Conservation (phyloP, 2,888 invertebrate genomes). For the Lithosia quadra region DNA sequence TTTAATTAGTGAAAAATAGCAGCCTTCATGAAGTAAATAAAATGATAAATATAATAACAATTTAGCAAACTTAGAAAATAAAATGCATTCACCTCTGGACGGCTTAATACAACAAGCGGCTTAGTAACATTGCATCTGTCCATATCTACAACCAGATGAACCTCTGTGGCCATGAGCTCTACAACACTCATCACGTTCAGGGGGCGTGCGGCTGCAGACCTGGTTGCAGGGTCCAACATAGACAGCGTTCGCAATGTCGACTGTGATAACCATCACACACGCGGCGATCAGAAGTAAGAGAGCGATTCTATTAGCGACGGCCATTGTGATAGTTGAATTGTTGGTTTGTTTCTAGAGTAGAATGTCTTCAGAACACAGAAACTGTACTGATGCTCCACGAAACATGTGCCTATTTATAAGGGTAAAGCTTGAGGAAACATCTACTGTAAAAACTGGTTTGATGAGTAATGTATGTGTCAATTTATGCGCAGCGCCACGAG, state of each 20-base stretch:
- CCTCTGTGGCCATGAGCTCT: conserved; percentile 25
- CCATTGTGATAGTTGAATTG: conserved; percentile 12
- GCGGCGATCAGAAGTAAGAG: conserved; percentile 14
- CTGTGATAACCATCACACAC: conserved; percentile 19
- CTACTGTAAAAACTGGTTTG: not conserved
- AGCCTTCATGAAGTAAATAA: too few relatives aligned
- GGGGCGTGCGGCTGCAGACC: conserved; percentile 26
- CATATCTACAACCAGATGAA: conserved; percentile 1
- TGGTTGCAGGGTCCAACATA: conserved; percentile 28
- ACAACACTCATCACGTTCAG: conserved; percentile 34
- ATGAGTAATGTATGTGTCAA: not conserved
- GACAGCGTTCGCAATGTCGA: conserved; percentile 17
- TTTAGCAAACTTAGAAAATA: not conserved
- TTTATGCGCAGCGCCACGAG: not conserved
- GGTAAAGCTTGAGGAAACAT: not conserved
- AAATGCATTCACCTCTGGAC: not conserved
- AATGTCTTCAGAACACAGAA: not conserved
- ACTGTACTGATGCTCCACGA: not conserved
- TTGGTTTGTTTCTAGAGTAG: not conserved
- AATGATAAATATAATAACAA: not conserved
- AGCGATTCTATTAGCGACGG: conserved; percentile 13
- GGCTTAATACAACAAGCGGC: too few relatives aligned
- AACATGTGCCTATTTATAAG: not conserved
- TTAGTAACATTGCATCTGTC: conserved; percentile 16
- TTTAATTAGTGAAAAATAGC: too few relatives aligned